Base-by-base conservation (phyloP, 2,113 vertebrate species). In the Bungarus multicinctus region DNA sequence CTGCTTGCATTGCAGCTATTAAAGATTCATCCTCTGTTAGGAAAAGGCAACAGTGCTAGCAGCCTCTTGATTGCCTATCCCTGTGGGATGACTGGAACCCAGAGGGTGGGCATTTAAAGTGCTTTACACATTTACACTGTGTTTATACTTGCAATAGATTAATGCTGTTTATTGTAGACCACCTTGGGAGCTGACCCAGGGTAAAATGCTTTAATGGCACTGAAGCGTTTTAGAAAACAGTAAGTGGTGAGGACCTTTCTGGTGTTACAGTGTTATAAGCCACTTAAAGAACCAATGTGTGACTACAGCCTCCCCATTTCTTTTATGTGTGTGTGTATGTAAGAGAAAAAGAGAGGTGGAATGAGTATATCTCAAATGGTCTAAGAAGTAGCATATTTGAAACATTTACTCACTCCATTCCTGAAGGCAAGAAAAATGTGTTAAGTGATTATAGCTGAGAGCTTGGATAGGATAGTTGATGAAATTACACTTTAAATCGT, bases 281-380 rank as follows among this genome's bases (percentile, higher is more conserved):
- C 92, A 90, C 81, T 93, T 93, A 93, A 90, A 87, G 92, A 64
- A 85, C 92, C 89, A 93, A 90, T 90, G 92, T 93, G 92, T 90
- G 81, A 90, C 60, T 90, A 57, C 81, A 14, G 30, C 81, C 53
- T 58, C 58, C 34, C 91, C 23, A 58, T 39, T 81, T 54, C 30
- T 4, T 27, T 5, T 3, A 5, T 60, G 8, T 12, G 22, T 60
- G 7, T 69, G 11, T 74, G 20, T 50, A 11, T 16, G 5, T 47
- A 2, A 16, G 18, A 43, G 34, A 23, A 81, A 81, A 39, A 39
- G 30, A 74, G 34, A 81, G 74, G 22, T 81, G 34, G n/a, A 81
- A 81, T 43, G 74, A 47, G 60, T 92, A 18, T n/a, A 30, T 47
- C 16, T 52, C 60, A 43, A 93, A 89, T 0, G 0, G 10, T 43